Conservation (phyloP, 2,888 invertebrate genomes). For the Epinotia bilunana region DNA sequence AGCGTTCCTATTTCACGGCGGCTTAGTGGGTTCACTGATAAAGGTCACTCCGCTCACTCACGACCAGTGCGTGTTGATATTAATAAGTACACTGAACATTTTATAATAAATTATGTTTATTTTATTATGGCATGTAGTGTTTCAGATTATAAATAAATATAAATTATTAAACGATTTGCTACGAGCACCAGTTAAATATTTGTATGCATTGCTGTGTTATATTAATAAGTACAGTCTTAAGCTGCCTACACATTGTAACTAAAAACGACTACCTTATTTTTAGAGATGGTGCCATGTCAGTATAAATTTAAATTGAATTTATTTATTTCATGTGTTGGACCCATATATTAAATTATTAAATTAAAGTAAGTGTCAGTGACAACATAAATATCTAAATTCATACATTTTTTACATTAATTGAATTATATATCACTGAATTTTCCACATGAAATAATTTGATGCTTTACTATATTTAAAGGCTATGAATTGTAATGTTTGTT, state of each 20-base stretch:
- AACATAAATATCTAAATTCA: too few species aligned
- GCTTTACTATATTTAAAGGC: too few species aligned
- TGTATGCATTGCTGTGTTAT: neutral
- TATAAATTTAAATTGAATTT: too few species aligned
- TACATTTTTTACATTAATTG: too few species aligned
- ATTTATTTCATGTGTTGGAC: too few species aligned
- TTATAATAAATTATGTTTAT: slow-evolving; percentile 16
- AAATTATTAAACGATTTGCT: slow-evolving; percentile 4
- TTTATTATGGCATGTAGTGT: slow-evolving; percentile 8
- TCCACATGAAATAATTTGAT: too few species aligned
- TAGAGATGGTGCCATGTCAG: too few species aligned
- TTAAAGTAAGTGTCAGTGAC: too few species aligned
- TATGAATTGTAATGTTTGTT: too few species aligned
- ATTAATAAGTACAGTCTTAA: neutral
- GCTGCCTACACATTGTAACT: neutral
- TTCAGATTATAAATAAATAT: slow-evolving; percentile 8
- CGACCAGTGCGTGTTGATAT: slow-evolving; percentile 22
- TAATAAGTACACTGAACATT: slow-evolving; percentile 4
- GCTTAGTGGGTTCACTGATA: slow-evolving; percentile 62
- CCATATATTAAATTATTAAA: too few species aligned
- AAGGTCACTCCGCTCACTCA: slow-evolving; percentile 31
- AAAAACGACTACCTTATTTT: too few species aligned
- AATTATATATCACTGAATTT: too few species aligned
- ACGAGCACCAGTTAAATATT: neutral
- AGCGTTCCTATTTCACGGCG: slow-evolving; percentile 76